phyloP scores from a whole-genome alignment of 2,113 vertebrate species.

The Aythya baeri region DNA sequence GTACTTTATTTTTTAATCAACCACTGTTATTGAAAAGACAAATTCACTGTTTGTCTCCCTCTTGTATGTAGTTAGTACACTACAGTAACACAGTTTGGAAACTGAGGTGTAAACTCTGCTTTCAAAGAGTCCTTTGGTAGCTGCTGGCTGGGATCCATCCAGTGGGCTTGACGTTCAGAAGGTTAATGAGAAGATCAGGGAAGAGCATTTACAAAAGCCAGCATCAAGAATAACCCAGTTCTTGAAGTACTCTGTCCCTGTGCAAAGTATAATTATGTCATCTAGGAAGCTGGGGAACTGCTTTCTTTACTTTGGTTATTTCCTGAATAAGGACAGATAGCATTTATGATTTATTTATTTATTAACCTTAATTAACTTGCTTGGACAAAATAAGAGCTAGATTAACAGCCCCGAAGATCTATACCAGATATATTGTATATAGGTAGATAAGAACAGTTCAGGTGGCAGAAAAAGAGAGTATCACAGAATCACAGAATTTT shows the following conservation, averaged over 20 bases:
- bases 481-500: too few relatives aligned
- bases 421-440: neutral
- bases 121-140: conserved; percentile 38
- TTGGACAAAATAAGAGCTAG: neutral
- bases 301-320: neutral
- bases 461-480: neutral
- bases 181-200: conserved; percentile 68
- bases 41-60: conserved; percentile 11
- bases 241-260: conserved; percentile 13
- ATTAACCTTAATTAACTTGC: neutral
- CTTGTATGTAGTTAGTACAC: neutral
- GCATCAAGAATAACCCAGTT: conserved; percentile 8
- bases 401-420: neutral
- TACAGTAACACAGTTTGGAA: conserved; percentile 31
- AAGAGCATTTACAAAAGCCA: conserved; percentile 43
- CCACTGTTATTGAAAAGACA: neutral
- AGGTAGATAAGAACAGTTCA: neutral
- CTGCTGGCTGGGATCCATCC: conserved; percentile 57
- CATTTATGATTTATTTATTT: neutral
- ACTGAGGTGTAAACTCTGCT: conserved; percentile 39
- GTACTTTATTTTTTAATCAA: conserved; percentile 5
- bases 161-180: conserved; percentile 38
- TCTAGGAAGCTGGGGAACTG: neutral
- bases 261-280: neutral
- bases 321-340: neutral